These are phyloP conservation scores for Pseudeuparius sepicola DNA, from an alignment of 2,888 invertebrate genomes.

Conservation along the genomic window DNA sequence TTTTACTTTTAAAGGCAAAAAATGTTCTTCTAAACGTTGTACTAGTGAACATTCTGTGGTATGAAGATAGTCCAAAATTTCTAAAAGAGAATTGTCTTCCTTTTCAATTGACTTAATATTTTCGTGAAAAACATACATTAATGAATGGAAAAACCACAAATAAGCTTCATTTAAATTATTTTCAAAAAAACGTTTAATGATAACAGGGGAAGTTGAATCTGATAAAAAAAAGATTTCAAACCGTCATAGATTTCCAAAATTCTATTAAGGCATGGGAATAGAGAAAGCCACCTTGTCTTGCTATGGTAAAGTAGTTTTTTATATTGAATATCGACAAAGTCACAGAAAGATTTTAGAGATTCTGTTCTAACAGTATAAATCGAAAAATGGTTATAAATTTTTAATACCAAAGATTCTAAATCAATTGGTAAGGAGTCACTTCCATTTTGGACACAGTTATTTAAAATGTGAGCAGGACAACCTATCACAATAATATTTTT, in stretches of 20 bases:
- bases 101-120: not conserved
- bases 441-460: slow-evolving; percentile 4
- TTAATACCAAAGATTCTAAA: not conserved
- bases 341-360: slow-evolving; percentile 2
- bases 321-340: not conserved
- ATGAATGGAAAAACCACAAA: slow-evolving; percentile 4
- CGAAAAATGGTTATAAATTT: slow-evolving; percentile 7
- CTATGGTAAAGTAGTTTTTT: not conserved
- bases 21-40: not conserved
- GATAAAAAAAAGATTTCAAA: not conserved
- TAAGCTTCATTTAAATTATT: not conserved
- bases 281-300: not conserved
- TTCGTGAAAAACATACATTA: too few relatives aligned
- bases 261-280: not conserved
- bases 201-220: not conserved
- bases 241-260: not conserved
- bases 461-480: slow-evolving; percentile 1
- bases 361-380: slow-evolving; percentile 9
- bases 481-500: too few relatives aligned
- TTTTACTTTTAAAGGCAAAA: slow-evolving; percentile 2
- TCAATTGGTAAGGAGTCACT: not conserved
- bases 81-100: slow-evolving; percentile 1
- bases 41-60: not conserved
- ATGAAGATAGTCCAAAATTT: not conserved
- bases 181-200: not conserved